These are phyloP conservation scores for Lycocorax pyrrhopterus DNA, from an alignment of 2,113 vertebrate species.

Conservation along the genomic window DNA sequence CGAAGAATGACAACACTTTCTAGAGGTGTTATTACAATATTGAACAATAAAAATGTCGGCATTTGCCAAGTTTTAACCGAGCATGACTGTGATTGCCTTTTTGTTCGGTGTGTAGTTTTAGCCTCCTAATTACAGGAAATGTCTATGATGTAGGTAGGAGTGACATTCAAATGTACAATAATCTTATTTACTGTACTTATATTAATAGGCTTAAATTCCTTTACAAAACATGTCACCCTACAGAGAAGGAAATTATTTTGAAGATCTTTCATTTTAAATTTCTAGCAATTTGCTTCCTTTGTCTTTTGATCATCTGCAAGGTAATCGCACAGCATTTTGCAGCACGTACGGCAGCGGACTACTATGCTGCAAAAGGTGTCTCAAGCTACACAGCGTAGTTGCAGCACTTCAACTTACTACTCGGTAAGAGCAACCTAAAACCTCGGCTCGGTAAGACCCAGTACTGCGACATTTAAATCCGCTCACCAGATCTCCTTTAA, in stretches of 20 bases:
- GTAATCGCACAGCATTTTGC: not conserved
- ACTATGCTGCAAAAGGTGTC: not conserved
- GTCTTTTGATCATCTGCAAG: not conserved
- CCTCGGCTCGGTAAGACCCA: not conserved
- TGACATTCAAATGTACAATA: not conserved
- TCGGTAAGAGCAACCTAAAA: not conserved
- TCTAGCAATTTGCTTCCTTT: not conserved
- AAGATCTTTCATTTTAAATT: not conserved
- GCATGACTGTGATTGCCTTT: not conserved
- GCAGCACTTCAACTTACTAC: not conserved
- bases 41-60: not conserved
- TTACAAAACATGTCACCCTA: not conserved
- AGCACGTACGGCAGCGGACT: fast-evolving
- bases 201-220: slow-evolving; percentile 38
- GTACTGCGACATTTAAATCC: fast-evolving
- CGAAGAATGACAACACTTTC: not conserved
- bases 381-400: fast-evolving
- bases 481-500: not conserved
- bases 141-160: not conserved
- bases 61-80: not conserved
- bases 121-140: slow-evolving; percentile 36
- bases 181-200: slow-evolving; percentile 26
- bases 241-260: not conserved
- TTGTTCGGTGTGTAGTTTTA: not conserved
- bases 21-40: not conserved